Evolutionary conservation across 2,113 vertebrate species (phyloP).

Genomic region (Anas platyrhynchos): DNA sequence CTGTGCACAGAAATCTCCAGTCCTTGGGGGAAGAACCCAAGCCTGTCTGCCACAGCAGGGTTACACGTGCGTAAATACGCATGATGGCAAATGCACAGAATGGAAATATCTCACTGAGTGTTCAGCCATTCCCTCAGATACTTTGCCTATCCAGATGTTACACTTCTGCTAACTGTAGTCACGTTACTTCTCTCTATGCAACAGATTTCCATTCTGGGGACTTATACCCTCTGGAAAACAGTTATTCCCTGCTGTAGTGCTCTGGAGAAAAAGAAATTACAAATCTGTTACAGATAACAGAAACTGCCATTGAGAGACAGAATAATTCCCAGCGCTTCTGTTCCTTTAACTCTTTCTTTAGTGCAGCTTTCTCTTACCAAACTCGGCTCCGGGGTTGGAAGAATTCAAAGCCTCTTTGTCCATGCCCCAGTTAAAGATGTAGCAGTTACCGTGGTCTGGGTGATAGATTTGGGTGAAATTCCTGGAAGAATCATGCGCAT

Average conservation of each 20-base stretch:
- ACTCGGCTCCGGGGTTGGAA: slow-evolving; percentile 81
- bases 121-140: background rate
- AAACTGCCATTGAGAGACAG: background rate
- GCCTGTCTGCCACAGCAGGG: background rate
- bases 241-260: background rate
- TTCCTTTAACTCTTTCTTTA: background rate
- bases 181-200: background rate
- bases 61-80: rapidly evolving
- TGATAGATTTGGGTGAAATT: slow-evolving; percentile 83
- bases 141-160: background rate
- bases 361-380: slow-evolving; percentile 66
- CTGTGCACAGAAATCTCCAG: background rate
- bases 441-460: slow-evolving; percentile 84
- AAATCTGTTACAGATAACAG: background rate
- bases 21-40: background rate
- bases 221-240: background rate
- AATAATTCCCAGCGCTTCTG: rapidly evolving
- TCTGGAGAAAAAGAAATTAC: background rate
- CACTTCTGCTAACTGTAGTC: background rate
- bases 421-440: slow-evolving; percentile 87
- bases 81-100: background rate
- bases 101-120: background rate
- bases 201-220: background rate
- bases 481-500: slow-evolving; percentile 56
- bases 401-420: slow-evolving; percentile 69